Percentiles rank a stretch among this genome's conserved stretches.
These are phyloP conservation scores for Drosophila sp. DNA, from an alignment of 1,140 invertebrate genomes.

Conservation along the genomic window DNA sequence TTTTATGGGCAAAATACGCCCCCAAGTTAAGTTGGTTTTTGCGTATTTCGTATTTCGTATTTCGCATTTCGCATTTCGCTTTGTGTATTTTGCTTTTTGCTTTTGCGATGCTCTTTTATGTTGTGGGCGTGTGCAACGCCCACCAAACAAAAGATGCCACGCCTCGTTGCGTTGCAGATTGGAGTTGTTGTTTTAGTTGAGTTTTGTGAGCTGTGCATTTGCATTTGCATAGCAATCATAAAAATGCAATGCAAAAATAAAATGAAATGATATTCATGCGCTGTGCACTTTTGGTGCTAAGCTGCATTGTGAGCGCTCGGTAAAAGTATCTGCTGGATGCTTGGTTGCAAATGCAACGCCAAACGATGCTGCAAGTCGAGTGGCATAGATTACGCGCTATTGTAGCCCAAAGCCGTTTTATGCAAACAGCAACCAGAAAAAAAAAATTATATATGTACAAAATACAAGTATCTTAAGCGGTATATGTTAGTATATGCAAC, in stretches of 20 bases:
- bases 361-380: slow-evolving; percentile 45
- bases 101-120: slow-evolving; percentile 35
- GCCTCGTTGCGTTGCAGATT: slow-evolving; percentile 55
- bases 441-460: slow-evolving; percentile 24
- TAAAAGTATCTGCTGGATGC: slow-evolving; percentile 46
- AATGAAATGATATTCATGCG: slow-evolving; percentile 48
- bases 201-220: slow-evolving; percentile 40
- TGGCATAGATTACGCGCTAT: slow-evolving; percentile 61
- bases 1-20: slow-evolving; percentile 1
- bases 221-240: slow-evolving; percentile 65
- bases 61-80: slow-evolving; percentile 9
- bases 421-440: slow-evolving; percentile 23
- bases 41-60: background rate
- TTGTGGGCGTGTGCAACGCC: slow-evolving; percentile 4
- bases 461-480: slow-evolving; percentile 15
- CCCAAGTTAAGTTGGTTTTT: slow-evolving; percentile 33
- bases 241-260: slow-evolving; percentile 46
- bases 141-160: slow-evolving; percentile 54
- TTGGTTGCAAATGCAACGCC: slow-evolving; percentile 40
- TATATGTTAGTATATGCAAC: slow-evolving; percentile 6
- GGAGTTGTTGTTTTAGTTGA: slow-evolving; percentile 32
- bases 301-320: slow-evolving; percentile 25
- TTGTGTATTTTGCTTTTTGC: background rate
- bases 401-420: slow-evolving; percentile 35
- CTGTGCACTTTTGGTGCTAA: slow-evolving; percentile 43